Conservation (phyloP, 2,113 vertebrate species). For the Tetraodon nigroviridis region DNA sequence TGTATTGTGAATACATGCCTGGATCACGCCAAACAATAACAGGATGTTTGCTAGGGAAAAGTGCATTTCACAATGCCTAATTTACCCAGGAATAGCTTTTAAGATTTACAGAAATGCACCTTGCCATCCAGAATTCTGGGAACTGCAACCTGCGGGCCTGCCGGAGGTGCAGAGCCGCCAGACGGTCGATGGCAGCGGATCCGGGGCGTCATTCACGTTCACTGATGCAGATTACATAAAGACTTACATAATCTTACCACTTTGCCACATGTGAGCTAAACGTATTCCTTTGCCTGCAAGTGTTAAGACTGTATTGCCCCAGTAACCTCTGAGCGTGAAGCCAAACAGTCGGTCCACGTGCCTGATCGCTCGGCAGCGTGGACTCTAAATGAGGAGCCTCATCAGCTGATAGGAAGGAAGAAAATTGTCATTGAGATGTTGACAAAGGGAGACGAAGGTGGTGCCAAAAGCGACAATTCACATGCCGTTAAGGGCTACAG, state of each 20-base stretch:
- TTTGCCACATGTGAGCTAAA: constrained; percentile 69
- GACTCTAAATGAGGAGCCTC: constrained; percentile 9
- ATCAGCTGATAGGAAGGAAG: constrained; percentile 24
- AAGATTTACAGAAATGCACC: neutral
- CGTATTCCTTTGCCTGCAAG: constrained; percentile 59
- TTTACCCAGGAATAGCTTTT: neutral
- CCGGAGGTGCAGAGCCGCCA: constrained; percentile 28
- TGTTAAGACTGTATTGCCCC: constrained; percentile 53
- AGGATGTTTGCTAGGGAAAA: constrained; percentile 29
- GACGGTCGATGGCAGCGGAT: constrained; percentile 44
- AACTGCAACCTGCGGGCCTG: constrained; percentile 37
- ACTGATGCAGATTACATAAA: constrained; percentile 75
- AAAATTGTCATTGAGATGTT: constrained; percentile 13
- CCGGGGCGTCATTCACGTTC: constrained; percentile 64
- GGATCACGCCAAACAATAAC: constrained; percentile 23
- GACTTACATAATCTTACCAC: constrained; percentile 75
- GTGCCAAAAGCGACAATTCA: neutral
- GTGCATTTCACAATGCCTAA: neutral
- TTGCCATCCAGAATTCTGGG: constrained; percentile 16
- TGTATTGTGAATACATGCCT: constrained; percentile 26
- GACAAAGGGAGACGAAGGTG: neutral
- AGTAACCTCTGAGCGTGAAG: constrained; percentile 59
- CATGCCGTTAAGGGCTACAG: constrained; percentile 9
- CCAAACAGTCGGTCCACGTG: constrained; percentile 50
- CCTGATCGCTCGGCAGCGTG: constrained; percentile 23